These are phyloP conservation scores for Calameuta filiformis DNA, from an alignment of 2,888 invertebrate species.

Conservation along the genomic window DNA sequence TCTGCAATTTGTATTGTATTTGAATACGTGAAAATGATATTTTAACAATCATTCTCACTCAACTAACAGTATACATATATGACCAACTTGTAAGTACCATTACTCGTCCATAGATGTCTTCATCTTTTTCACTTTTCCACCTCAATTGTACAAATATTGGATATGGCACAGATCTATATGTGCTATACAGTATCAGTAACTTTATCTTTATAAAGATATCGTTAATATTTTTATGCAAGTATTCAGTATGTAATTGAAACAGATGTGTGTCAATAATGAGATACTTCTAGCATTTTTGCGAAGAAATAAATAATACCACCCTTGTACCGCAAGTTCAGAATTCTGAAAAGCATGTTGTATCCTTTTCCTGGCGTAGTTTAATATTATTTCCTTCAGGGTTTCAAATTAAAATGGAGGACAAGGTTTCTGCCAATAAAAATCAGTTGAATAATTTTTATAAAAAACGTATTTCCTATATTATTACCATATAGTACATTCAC, in stretches of 20 bases:
- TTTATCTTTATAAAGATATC: neutral
- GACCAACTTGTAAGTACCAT: neutral
- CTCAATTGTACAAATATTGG: neutral
- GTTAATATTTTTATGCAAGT: neutral
- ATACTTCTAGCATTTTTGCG: neutral
- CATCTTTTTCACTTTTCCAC: neutral
- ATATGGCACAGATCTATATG: neutral
- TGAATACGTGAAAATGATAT: neutral
- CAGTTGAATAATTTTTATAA: slow-evolving; percentile 26
- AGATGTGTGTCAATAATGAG: neutral
- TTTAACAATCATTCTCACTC: neutral
- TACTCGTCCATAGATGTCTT: neutral
- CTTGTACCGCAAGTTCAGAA: neutral
- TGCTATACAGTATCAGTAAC: neutral
- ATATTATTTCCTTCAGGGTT: neutral
- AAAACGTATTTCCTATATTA: slow-evolving; percentile 42
- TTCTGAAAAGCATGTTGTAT: neutral
- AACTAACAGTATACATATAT: neutral
- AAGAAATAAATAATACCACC: neutral
- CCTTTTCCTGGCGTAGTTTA: no score
- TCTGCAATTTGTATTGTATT: neutral
- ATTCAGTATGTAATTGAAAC: neutral
- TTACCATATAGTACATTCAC: slow-evolving; percentile 40
- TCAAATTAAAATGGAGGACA: neutral
- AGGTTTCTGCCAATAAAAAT: neutral